Percentiles rank a stretch among this genome's conserved stretches.
Conservation (phyloP, 2,888 invertebrate species). For the Chorisops tibialis region DNA sequence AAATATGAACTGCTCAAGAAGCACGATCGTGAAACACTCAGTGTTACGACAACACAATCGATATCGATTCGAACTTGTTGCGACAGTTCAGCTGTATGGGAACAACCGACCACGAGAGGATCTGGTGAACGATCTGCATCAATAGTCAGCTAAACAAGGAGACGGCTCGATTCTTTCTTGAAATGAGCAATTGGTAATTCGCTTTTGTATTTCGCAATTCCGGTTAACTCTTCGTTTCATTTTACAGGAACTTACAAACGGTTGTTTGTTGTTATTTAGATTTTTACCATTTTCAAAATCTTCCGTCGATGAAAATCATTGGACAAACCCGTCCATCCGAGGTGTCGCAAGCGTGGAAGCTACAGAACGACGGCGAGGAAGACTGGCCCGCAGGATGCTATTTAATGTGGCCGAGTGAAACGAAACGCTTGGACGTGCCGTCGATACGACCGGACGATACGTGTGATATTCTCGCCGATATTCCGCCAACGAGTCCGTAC, state of each 20-base stretch:
- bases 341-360: conserved; percentile 75
- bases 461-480: conserved; percentile 70
- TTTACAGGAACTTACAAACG: conserved; percentile 89
- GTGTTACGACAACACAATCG: too few species aligned
- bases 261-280: conserved; percentile 96
- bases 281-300: conserved; percentile 67
- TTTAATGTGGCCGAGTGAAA: conserved; percentile 61
- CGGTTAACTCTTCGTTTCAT: conserved; percentile 25
- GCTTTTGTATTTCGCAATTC: neutral
- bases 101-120: conserved; percentile 94
- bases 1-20: too few species aligned
- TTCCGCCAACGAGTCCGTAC: conserved; percentile 72
- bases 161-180: conserved; percentile 82
- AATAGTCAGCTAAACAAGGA: conserved; percentile 72
- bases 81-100: conserved; percentile 95
- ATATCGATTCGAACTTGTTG: conserved; percentile 83
- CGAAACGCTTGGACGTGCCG: conserved; percentile 53
- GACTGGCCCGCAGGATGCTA: conserved; percentile 84
- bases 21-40: too few species aligned
- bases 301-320: conserved; percentile 73
- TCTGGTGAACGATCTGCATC: conserved; percentile 86
- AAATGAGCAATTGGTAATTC: conserved; percentile 95
- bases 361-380: conserved; percentile 83
- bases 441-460: conserved; percentile 73
- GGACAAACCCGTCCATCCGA: conserved; percentile 47